Evolutionary conservation across 1,140 invertebrate species (phyloP).

Genomic region (Phortica variegata): DNA sequence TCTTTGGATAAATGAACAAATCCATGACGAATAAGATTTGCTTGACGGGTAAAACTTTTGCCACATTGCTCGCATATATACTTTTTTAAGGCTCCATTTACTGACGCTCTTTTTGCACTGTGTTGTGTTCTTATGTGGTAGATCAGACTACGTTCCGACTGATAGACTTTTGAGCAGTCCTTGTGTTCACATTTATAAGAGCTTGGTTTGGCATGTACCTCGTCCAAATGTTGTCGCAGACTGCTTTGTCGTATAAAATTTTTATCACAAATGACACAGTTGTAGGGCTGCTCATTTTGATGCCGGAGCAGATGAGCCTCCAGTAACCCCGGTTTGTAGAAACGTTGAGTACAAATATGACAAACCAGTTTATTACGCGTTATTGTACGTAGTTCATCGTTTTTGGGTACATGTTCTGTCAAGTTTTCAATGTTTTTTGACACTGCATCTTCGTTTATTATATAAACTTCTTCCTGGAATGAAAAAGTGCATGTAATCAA

Average conservation of each 20-base stretch:
- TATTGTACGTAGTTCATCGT: constrained; percentile 7
- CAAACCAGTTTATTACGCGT: constrained; percentile 27
- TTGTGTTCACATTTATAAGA: constrained; percentile 17
- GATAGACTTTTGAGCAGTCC: constrained; percentile 31
- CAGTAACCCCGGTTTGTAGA: constrained; percentile 31
- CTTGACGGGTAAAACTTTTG: constrained; percentile 24
- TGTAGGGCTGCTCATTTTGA: constrained; percentile 30
- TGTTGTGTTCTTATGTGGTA: constrained; percentile 31
- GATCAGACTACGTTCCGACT: constrained; percentile 30
- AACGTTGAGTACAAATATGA: constrained; percentile 26
- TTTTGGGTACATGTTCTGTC: neutral
- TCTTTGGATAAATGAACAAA: constrained; percentile 18
- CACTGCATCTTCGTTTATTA: constrained; percentile 26
- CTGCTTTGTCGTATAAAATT: constrained; percentile 23
- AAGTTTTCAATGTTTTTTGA: constrained; percentile 8
- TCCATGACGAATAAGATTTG: constrained; percentile 29
- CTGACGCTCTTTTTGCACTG: neutral
- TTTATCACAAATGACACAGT: constrained; percentile 26
- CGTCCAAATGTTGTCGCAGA: constrained; percentile 20
- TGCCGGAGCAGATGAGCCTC: constrained; percentile 38
- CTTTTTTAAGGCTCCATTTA: neutral
- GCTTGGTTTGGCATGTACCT: constrained; percentile 15
- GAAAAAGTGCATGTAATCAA: neutral
- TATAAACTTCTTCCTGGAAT: constrained; percentile 36
- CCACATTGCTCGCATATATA: constrained; percentile 36